Evolutionary conservation across 2,797 vertebrate species (phyloP).

Genomic region (Adelosebastes latens): DNA sequence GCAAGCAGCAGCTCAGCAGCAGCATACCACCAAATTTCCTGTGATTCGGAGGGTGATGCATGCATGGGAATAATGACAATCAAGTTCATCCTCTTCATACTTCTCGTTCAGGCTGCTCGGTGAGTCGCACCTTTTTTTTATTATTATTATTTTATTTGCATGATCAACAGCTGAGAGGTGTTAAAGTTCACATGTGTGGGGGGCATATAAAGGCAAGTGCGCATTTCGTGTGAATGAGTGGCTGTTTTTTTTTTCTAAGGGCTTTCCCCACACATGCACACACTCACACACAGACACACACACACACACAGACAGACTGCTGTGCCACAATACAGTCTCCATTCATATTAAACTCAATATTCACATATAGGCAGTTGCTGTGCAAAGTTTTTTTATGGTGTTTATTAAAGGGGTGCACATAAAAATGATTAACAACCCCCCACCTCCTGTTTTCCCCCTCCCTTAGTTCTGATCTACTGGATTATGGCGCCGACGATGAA

Average conservation of each 20-base stretch:
- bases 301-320: neutral
- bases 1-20: constrained; percentile 14
- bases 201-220: neutral
- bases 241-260: constrained; percentile 10
- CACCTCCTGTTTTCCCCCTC: neutral
- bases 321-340: neutral
- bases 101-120: constrained; percentile 74
- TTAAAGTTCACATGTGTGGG: constrained; percentile 26
- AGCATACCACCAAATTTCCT: constrained; percentile 26
- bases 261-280: constrained; percentile 37
- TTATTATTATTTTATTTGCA: neutral
- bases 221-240: constrained; percentile 28
- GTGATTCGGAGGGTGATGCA: constrained; percentile 37
- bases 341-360: neutral
- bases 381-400: constrained; percentile 30
- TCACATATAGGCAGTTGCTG: neutral
- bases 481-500: constrained; percentile 88
- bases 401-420: neutral
- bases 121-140: constrained; percentile 56
- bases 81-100: constrained; percentile 81
- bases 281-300: neutral
- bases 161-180: constrained; percentile 39
- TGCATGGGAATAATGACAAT: constrained; percentile 80
- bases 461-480: constrained; percentile 80
- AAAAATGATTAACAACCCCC: neutral